Evolutionary conservation across 2,113 vertebrate genomes (phyloP).

Genomic region (Rhinogobius similis): DNA sequence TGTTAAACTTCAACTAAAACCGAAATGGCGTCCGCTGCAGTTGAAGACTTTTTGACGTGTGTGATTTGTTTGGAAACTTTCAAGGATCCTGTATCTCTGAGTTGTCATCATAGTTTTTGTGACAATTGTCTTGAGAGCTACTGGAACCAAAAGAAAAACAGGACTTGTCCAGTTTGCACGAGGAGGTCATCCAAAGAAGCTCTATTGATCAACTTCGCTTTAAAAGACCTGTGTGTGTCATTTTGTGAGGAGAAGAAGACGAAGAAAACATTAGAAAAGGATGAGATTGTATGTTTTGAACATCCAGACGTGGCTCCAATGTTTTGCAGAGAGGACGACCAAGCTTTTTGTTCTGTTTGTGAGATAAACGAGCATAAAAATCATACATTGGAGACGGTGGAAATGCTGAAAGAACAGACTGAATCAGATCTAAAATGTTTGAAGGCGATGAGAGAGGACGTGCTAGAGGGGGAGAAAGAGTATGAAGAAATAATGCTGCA

Average conservation of each 20-base stretch:
- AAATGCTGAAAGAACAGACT: slow-evolving; percentile 42
- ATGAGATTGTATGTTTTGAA: neutral
- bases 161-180: slow-evolving; percentile 1
- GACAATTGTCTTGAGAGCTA: slow-evolving; percentile 1
- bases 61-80: slow-evolving; percentile 39
- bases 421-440: slow-evolving; percentile 36
- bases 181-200: slow-evolving; percentile 1
- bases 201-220: rapidly evolving
- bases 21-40: slow-evolving; percentile 4
- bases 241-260: slow-evolving; percentile 4
- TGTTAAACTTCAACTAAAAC: too few species aligned
- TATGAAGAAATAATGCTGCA: slow-evolving; percentile 15
- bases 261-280: neutral
- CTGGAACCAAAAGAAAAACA: slow-evolving; percentile 9
- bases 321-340: slow-evolving; percentile 35
- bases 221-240: slow-evolving; percentile 11
- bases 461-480: neutral
- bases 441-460: slow-evolving; percentile 24
- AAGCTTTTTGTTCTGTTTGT: slow-evolving; percentile 38
- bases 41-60: slow-evolving; percentile 27
- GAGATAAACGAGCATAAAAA: slow-evolving; percentile 24
- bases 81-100: slow-evolving; percentile 42
- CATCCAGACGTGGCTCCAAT: neutral
- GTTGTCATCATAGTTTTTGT: slow-evolving; percentile 26
- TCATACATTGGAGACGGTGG: slow-evolving; percentile 43